Percentiles rank a stretch among this genome's conserved stretches.
Evolutionary conservation across 2,888 invertebrate genomes (phyloP).

Genomic region (Euzetes globulus): DNA sequence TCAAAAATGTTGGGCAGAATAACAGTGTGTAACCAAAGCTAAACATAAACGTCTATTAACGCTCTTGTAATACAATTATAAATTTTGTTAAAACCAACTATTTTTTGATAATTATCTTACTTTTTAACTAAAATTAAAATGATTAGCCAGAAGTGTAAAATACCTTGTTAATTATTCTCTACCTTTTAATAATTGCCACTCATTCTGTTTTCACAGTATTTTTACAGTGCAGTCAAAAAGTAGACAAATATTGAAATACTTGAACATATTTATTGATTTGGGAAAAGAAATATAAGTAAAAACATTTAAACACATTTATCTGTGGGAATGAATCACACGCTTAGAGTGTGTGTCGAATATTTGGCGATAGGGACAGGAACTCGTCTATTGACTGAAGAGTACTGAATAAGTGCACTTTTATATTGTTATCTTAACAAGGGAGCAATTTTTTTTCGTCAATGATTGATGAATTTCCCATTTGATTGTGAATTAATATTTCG

Average conservation of each 20-base stretch:
- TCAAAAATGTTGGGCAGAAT: background rate
- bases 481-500: too few species aligned
- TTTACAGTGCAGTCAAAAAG: background rate
- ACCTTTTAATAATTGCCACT: background rate
- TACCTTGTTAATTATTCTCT: background rate
- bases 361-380: background rate
- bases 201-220: background rate
- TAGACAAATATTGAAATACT: background rate
- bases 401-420: background rate
- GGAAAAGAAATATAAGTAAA: background rate
- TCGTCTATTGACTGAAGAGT: background rate
- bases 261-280: background rate
- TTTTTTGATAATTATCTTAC: too few species aligned
- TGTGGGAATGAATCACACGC: background rate
- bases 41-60: background rate
- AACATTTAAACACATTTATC: background rate
- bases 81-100: too few species aligned
- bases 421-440: background rate
- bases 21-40: background rate
- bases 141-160: too few species aligned
- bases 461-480: background rate
- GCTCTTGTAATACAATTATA: too few species aligned
- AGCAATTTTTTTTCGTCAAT: background rate
- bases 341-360: background rate
- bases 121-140: too few species aligned